Percentiles rank a stretch among this genome's conserved stretches.
Evolutionary conservation across 2,797 vertebrate genomes (phyloP).

Genomic region (Labroides dimidiatus): DNA sequence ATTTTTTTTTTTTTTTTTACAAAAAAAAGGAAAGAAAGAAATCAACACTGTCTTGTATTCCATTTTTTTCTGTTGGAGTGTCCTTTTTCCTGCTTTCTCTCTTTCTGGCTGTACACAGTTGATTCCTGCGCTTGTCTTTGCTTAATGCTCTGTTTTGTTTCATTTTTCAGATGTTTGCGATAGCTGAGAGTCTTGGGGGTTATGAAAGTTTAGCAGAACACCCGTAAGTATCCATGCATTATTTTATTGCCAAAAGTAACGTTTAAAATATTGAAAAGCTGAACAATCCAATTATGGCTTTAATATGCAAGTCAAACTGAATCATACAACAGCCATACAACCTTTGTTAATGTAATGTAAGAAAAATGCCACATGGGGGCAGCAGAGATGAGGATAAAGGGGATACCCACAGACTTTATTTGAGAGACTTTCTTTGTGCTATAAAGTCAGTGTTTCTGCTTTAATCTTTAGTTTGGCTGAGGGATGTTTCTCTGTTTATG

Average conservation of each 20-base stretch:
- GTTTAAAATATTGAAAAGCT: too few relatives aligned
- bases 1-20: too few relatives aligned
- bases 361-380: constrained; percentile 53
- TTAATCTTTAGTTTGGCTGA: neutral
- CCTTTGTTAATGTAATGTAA: constrained; percentile 7
- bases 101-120: too few relatives aligned
- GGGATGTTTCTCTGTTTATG: constrained; percentile 16
- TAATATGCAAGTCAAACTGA: too few relatives aligned
- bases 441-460: constrained; percentile 1
- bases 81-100: too few relatives aligned
- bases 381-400: constrained; percentile 46
- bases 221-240: constrained; percentile 87
- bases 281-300: neutral
- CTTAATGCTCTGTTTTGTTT: neutral
- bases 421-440: constrained; percentile 12
- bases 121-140: neutral
- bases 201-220: constrained; percentile 96
- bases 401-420: neutral
- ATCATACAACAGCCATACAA: neutral
- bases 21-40: too few relatives aligned
- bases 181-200: constrained; percentile 95
- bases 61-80: too few relatives aligned
- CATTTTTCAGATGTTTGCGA: constrained; percentile 84
- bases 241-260: neutral
- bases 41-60: too few relatives aligned